Evolutionary conservation across 2,113 vertebrate species (phyloP).

Genomic region (Amazona vittata): DNA sequence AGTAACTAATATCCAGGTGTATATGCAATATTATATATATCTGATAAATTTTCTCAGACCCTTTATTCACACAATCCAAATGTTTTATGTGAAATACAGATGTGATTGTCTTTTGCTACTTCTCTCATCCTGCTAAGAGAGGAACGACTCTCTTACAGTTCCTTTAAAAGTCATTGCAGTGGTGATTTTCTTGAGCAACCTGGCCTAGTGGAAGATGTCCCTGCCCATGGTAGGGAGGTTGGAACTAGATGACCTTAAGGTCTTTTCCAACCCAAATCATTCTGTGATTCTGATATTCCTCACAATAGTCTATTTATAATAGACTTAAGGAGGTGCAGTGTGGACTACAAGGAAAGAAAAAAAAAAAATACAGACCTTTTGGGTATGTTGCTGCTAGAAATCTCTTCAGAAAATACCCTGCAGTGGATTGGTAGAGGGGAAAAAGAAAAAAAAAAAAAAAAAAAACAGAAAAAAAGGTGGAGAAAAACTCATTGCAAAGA

Average conservation of each 20-base stretch:
- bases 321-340: neutral
- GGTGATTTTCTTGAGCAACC: neutral
- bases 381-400: neutral
- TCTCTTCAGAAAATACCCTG: neutral
- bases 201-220: neutral
- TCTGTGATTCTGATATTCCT: neutral
- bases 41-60: neutral
- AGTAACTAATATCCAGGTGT: neutral
- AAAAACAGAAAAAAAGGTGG: fast-evolving
- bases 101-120: neutral
- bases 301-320: neutral
- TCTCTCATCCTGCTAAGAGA: neutral
- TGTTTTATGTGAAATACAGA: neutral
- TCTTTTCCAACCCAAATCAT: neutral
- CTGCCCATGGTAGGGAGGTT: neutral
- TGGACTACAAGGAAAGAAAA: neutral
- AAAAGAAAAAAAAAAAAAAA: neutral
- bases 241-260: neutral
- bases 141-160: neutral
- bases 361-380: neutral
- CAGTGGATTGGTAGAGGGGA: neutral
- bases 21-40: neutral
- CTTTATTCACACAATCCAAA: neutral
- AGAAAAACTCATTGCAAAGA: neutral
- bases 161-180: neutral